Evolutionary conservation across 2,797 vertebrate species (phyloP).

Genomic region (Champsocephalus esox): DNA sequence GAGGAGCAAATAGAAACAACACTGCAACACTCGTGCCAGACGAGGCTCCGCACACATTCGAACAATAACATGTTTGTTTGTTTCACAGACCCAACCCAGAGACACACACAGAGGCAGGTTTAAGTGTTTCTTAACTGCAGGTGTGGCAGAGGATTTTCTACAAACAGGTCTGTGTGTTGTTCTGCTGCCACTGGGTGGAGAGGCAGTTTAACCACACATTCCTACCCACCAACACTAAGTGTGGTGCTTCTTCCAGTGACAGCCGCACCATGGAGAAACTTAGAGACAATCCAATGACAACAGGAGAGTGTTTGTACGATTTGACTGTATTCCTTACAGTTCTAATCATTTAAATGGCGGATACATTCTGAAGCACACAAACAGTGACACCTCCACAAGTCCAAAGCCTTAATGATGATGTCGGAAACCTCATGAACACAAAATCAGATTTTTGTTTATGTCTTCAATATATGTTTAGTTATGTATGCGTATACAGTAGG

Average conservation of each 20-base stretch:
- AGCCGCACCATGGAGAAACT: neutral
- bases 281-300: too few species aligned
- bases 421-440: too few species aligned
- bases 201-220: conserved; percentile 1
- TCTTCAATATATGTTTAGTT: too few species aligned
- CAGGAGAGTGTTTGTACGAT: too few species aligned
- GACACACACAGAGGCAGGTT: fast-evolving
- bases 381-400: too few species aligned
- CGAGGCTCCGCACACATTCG: neutral
- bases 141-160: neutral
- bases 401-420: too few species aligned
- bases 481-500: too few species aligned
- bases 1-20: neutral
- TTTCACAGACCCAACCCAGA: neutral
- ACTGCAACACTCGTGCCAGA: neutral
- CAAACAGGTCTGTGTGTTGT: conserved; percentile 4
- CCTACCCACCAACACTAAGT: neutral
- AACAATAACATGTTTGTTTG: neutral
- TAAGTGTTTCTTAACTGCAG: conserved; percentile 12
- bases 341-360: too few species aligned
- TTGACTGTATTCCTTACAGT: too few species aligned
- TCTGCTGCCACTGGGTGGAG: conserved; percentile 1
- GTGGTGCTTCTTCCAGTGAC: too few species aligned
- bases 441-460: too few species aligned
- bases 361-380: too few species aligned